Percentiles rank a stretch among this genome's conserved stretches.
Evolutionary conservation across 2,113 vertebrate species (phyloP).

Genomic region (Muntiacus reevesi): DNA sequence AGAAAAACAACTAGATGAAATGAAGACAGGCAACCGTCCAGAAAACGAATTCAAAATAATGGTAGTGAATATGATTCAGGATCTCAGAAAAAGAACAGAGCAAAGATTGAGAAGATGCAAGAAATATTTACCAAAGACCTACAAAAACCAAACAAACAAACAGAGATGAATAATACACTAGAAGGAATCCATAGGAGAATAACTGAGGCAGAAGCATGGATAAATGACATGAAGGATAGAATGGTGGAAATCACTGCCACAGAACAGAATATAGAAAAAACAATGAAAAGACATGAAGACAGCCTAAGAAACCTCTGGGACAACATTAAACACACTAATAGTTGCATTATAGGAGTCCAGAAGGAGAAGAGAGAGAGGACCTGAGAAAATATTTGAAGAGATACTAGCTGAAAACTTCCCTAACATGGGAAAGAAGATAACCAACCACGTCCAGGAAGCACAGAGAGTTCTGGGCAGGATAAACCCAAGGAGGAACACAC

Average conservation of each 20-base stretch:
- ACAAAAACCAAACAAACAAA: not conserved
- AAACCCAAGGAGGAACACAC: not conserved
- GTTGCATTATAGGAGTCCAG: not conserved
- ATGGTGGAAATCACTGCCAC: not conserved
- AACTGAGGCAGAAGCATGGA: not conserved
- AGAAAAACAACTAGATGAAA: not conserved
- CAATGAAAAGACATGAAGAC: not conserved
- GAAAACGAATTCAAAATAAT: not conserved
- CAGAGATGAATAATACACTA: not conserved
- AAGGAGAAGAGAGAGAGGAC: not conserved
- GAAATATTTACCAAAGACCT: not conserved
- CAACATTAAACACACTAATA: not conserved
- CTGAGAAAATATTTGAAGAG: not conserved
- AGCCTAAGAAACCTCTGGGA: not conserved
- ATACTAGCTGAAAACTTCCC: not conserved
- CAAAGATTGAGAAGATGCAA: not conserved
- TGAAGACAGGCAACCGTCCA: not conserved
- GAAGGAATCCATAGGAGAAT: not conserved
- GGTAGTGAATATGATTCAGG: not conserved
- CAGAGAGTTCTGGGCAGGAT: not conserved
- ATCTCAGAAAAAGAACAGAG: not conserved
- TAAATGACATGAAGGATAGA: not conserved
- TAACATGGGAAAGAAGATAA: not conserved
- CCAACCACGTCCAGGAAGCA: not conserved
- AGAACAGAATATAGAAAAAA: not conserved